Evolutionary conservation across 1,140 invertebrate species (phyloP).

Genomic region (Heliconius nattereri): DNA sequence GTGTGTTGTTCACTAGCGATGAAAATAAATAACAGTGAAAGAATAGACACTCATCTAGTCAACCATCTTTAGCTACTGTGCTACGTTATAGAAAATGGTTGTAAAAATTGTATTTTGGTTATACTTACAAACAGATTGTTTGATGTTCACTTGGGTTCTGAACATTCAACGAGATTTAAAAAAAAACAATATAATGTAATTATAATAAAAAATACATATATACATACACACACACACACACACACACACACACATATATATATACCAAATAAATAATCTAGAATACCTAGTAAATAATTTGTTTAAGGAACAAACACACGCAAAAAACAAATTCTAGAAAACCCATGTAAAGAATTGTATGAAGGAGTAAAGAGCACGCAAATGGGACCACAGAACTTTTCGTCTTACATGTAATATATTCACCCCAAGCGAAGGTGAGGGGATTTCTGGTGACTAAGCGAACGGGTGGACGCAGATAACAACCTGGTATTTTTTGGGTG

Average conservation of each 20-base stretch:
- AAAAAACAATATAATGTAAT: too few relatives aligned
- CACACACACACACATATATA: too few relatives aligned
- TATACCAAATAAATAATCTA: background rate
- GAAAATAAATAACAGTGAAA: too few relatives aligned
- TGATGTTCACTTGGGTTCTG: too few relatives aligned
- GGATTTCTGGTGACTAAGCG: slow-evolving; percentile 37
- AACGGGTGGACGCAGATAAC: slow-evolving; percentile 11
- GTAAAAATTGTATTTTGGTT: too few relatives aligned
- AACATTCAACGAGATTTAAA: too few relatives aligned
- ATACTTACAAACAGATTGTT: too few relatives aligned
- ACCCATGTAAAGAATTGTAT: background rate
- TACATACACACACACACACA: too few relatives aligned
- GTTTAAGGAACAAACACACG: slow-evolving; percentile 12
- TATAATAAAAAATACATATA: background rate
- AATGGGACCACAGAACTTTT: slow-evolving; percentile 17
- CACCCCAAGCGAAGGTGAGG: slow-evolving; percentile 26
- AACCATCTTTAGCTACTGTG: too few relatives aligned
- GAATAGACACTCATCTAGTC: too few relatives aligned
- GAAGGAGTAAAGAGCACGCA: slow-evolving; percentile 13
- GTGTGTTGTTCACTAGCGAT: too few relatives aligned
- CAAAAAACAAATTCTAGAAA: slow-evolving; percentile 8
- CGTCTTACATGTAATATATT: slow-evolving; percentile 33
- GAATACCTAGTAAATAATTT: background rate
- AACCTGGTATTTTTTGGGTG: background rate
- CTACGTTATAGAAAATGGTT: too few relatives aligned